Evolutionary conservation across 2,797 vertebrate species (phyloP).

Genomic region (Poeciliopsis gracilis): DNA sequence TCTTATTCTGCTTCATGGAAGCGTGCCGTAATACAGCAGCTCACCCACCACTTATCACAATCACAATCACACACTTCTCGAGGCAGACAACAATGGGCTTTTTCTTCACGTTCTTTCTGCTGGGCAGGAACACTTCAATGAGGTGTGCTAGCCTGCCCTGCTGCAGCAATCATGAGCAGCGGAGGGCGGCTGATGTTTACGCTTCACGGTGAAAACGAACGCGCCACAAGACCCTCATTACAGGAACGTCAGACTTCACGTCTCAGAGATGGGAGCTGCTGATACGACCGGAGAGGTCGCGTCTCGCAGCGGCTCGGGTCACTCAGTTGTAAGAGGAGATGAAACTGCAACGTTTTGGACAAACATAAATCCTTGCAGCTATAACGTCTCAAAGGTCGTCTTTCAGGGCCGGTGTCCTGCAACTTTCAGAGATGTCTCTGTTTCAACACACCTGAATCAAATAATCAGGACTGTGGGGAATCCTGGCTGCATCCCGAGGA

Average conservation of each 20-base stretch:
- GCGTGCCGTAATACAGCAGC: slow-evolving; percentile 19
- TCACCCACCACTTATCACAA: slow-evolving; percentile 55
- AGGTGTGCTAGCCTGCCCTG: slow-evolving; percentile 49
- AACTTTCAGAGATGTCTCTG: background rate
- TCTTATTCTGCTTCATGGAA: slow-evolving; percentile 36
- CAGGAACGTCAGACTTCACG: slow-evolving; percentile 40
- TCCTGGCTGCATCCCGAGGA: background rate
- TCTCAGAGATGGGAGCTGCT: slow-evolving; percentile 44
- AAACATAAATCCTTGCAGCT: slow-evolving; percentile 12
- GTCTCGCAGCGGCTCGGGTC: slow-evolving; percentile 64
- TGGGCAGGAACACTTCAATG: slow-evolving; percentile 37
- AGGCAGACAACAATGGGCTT: slow-evolving; percentile 67
- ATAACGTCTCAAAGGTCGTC: background rate
- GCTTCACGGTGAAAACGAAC: slow-evolving; percentile 38
- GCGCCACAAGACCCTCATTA: slow-evolving; percentile 40
- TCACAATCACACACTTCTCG: slow-evolving; percentile 32
- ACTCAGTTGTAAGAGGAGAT: slow-evolving; percentile 64
- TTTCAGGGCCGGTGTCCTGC: background rate
- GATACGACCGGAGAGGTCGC: slow-evolving; percentile 41
- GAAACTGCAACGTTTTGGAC: slow-evolving; percentile 59
- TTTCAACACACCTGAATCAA: background rate
- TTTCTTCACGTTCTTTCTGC: slow-evolving; percentile 52
- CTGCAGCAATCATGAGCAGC: slow-evolving; percentile 31
- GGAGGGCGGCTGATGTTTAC: slow-evolving; percentile 36
- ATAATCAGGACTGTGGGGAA: background rate